Conservation (phyloP, 2,888 invertebrate genomes). For the Platycnemis pennipes region DNA sequence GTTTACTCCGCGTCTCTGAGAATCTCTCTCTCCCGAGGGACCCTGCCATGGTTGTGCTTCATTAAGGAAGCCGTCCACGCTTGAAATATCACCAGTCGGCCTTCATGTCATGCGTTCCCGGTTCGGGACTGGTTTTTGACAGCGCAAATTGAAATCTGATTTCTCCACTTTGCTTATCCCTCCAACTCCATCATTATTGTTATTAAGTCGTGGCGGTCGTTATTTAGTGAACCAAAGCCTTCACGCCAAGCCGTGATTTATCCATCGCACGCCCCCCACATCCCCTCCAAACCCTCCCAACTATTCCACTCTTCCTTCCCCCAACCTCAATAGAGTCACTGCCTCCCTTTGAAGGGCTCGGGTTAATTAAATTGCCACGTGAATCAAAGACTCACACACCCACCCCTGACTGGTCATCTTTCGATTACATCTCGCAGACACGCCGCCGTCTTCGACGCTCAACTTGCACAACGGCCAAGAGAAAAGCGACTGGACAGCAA, state of each 20-base stretch:
- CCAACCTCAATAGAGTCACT: no score
- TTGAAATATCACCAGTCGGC: slow-evolving; percentile 50
- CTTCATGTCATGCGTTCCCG: slow-evolving; percentile 48
- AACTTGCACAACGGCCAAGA: neutral
- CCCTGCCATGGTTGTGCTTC: neutral
- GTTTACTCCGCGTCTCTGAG: neutral
- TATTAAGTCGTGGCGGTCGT: slow-evolving; percentile 30
- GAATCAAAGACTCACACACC: neutral
- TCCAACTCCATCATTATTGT: slow-evolving; percentile 8
- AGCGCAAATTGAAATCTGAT: slow-evolving; percentile 46
- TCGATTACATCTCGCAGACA: neutral
- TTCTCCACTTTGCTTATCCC: neutral
- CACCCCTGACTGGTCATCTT: neutral
- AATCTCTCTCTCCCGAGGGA: slow-evolving; percentile 1
- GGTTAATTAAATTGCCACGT: slow-evolving; percentile 15
- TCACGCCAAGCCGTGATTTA: slow-evolving; percentile 27
- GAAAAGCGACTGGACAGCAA: neutral
- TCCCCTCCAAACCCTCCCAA: neutral
- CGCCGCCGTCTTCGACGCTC: neutral
- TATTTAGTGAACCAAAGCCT: slow-evolving; percentile 20
- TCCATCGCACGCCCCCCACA: neutral
- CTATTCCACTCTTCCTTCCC: neutral
- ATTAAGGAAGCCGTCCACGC: slow-evolving; percentile 42
- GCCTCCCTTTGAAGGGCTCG: neutral
- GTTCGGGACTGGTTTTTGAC: slow-evolving; percentile 36